phyloP scores from a whole-genome alignment of 1,140 invertebrate genomes.

The Trinorchestia longiramus region DNA sequence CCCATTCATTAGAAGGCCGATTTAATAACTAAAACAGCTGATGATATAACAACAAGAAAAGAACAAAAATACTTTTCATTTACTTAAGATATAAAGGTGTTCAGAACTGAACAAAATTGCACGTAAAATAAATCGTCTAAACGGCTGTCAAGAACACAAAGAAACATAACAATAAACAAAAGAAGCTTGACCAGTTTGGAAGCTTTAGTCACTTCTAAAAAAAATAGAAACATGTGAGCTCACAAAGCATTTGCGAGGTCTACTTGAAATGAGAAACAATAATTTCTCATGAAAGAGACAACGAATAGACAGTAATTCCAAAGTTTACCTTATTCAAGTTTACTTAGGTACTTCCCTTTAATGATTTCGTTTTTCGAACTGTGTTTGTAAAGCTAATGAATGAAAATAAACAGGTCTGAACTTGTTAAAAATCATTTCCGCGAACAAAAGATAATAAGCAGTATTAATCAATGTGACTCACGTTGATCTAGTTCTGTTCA shows the following conservation, averaged over 20 bases:
- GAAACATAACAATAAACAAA: slow-evolving; percentile 10
- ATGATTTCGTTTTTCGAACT: not conserved
- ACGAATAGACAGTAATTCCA: not conserved
- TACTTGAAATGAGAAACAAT: not conserved
- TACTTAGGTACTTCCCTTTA: no score
- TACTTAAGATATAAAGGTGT: not conserved
- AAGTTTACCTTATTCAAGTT: not conserved
- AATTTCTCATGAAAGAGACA: not conserved
- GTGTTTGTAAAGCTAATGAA: not conserved
- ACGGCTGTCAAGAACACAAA: not conserved
- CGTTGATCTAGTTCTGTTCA: no score
- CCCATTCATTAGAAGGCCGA: not conserved
- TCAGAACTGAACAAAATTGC: not conserved
- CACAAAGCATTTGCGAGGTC: not conserved
- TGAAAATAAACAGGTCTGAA: not conserved
- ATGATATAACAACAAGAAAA: not conserved
- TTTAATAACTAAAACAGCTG: not conserved
- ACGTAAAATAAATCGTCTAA: not conserved
- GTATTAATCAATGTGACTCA: no score
- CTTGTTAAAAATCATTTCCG: not conserved
- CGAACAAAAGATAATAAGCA: no score
- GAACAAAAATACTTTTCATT: not conserved
- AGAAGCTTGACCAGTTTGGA: not conserved
- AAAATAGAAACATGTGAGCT: not conserved
- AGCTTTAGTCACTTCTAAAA: not conserved